Evolutionary conservation across 2,113 vertebrate species (phyloP).

Genomic region (Oryzias woworae): DNA sequence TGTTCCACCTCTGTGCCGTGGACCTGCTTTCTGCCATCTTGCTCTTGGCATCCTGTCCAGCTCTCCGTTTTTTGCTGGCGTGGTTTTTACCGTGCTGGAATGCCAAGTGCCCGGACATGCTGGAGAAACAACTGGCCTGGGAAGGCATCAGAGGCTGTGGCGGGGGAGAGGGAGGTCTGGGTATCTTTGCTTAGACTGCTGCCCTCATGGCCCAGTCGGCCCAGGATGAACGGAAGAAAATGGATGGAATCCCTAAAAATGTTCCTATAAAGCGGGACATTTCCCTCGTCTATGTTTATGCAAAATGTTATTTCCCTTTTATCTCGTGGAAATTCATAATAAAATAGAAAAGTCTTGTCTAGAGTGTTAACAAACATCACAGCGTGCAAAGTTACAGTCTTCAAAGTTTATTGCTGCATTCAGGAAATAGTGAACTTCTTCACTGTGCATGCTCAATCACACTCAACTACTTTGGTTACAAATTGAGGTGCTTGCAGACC

Average conservation of each 20-base stretch:
- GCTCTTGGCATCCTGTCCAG: constrained; percentile 87
- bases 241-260: too few relatives aligned
- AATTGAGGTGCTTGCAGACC: constrained; percentile 42
- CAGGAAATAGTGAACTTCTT: constrained; percentile 54
- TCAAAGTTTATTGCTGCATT: constrained; percentile 67
- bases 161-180: too few relatives aligned
- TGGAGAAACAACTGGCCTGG: too few relatives aligned
- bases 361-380: constrained; percentile 12
- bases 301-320: too few relatives aligned
- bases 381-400: constrained; percentile 26
- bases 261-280: too few relatives aligned
- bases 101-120: constrained; percentile 71
- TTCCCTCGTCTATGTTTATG: too few relatives aligned
- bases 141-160: too few relatives aligned
- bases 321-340: too few relatives aligned
- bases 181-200: too few relatives aligned
- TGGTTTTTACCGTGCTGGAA: constrained; percentile 81
- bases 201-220: too few relatives aligned
- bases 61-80: constrained; percentile 80
- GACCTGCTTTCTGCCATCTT: constrained; percentile 89
- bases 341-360: too few relatives aligned
- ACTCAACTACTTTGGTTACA: constrained; percentile 55
- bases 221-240: too few relatives aligned
- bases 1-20: constrained; percentile 88
- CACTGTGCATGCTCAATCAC: constrained; percentile 52